Evolutionary conservation across 2,888 invertebrate species (phyloP).

Genomic region (Myopa testacea): DNA sequence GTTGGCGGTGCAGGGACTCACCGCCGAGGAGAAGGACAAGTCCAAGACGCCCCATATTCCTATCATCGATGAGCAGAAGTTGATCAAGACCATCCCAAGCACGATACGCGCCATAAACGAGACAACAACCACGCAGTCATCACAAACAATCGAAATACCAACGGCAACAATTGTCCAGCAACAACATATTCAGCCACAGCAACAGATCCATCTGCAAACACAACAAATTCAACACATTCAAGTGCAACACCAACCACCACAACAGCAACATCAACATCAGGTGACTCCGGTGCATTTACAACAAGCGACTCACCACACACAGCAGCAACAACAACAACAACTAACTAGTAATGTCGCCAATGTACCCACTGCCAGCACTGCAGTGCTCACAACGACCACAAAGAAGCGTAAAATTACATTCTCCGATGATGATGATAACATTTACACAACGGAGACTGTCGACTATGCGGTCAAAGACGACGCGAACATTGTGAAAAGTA

Average conservation of each 20-base stretch:
- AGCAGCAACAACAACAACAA: slow-evolving; percentile 53
- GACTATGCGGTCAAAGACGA: slow-evolving; percentile 64
- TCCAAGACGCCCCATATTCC: slow-evolving; percentile 62
- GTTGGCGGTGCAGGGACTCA: slow-evolving; percentile 81
- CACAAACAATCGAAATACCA: slow-evolving; percentile 65
- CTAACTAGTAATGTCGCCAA: slow-evolving; percentile 57
- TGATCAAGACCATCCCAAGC: slow-evolving; percentile 68
- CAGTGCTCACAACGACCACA: slow-evolving; percentile 42
- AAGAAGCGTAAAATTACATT: slow-evolving; percentile 68
- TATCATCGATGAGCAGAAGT: slow-evolving; percentile 62
- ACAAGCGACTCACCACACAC: slow-evolving; percentile 41
- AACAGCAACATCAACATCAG: slow-evolving; percentile 50
- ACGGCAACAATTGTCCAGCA: slow-evolving; percentile 59
- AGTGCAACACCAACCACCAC: slow-evolving; percentile 57
- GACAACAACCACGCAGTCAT: slow-evolving; percentile 54
- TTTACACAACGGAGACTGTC: slow-evolving; percentile 66
- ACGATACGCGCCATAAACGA: slow-evolving; percentile 65
- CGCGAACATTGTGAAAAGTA: slow-evolving; percentile 64
- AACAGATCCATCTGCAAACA: slow-evolving; percentile 61
- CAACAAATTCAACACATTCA: slow-evolving; percentile 63
- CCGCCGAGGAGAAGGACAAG: slow-evolving; percentile 69
- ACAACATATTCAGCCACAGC: slow-evolving; percentile 51
- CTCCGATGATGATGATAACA: slow-evolving; percentile 67
- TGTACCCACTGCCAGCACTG: slow-evolving; percentile 52
- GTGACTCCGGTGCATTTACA: slow-evolving; percentile 42